Percentiles rank a stretch among this genome's conserved stretches.
phyloP scores from a whole-genome alignment of 2,797 vertebrate genomes.

The Cercopithecus hamlyni region DNA sequence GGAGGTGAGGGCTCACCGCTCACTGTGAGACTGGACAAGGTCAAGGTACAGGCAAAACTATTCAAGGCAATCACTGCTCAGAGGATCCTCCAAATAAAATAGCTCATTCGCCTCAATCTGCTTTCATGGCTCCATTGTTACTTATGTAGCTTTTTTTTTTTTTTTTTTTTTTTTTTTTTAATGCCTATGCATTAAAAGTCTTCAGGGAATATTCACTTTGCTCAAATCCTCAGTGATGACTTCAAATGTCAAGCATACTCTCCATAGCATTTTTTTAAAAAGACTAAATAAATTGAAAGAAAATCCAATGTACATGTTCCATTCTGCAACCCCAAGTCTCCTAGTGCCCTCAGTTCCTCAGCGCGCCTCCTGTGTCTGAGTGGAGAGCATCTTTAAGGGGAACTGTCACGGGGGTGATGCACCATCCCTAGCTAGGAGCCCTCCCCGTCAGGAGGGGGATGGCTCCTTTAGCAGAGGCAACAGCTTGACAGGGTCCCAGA shows the following conservation, averaged over 20 bases:
- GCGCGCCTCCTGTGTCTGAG: not conserved
- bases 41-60: not conserved
- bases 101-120: not conserved
- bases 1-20: not conserved
- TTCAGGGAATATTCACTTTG: not conserved
- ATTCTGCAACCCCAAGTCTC: not conserved
- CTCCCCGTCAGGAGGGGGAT: not conserved
- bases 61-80: not conserved
- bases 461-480: not conserved
- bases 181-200: not conserved
- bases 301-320: not conserved
- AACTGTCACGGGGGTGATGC: fast-evolving
- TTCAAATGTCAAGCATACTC: not conserved
- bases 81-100: not conserved
- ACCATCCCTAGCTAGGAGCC: not conserved
- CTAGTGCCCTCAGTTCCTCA: not conserved
- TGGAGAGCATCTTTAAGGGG: not conserved
- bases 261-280: not conserved
- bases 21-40: not conserved
- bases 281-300: not conserved
- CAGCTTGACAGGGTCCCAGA: not conserved
- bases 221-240: not conserved
- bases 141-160: not conserved
- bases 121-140: not conserved
- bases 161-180: not conserved